These are phyloP conservation scores for Pogonophryne albipinna DNA, from an alignment of 2,797 vertebrate species.

Conservation along the genomic window DNA sequence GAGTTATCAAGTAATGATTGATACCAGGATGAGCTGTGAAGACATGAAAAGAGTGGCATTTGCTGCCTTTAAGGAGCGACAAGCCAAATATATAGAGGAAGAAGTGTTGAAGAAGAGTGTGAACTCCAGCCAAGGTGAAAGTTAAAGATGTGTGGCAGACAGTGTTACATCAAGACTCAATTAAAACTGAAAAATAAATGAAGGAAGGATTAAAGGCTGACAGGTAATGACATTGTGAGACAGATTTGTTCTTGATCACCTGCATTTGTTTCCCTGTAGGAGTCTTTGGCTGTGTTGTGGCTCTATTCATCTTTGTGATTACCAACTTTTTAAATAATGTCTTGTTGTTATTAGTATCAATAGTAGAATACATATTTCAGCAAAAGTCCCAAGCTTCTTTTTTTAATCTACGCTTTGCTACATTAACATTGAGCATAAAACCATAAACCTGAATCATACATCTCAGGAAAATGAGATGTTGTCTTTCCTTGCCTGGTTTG, in stretches of 20 bases:
- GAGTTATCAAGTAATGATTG: conserved; percentile 33
- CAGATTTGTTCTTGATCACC: background rate
- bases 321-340: conserved; percentile 23
- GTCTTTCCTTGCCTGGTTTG: background rate
- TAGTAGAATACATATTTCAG: background rate
- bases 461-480: background rate
- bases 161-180: conserved; percentile 29
- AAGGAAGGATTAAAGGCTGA: conserved; percentile 16
- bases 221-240: conserved; percentile 10
- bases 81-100: conserved; percentile 3
- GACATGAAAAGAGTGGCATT: conserved; percentile 10
- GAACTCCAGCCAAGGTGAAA: conserved; percentile 51
- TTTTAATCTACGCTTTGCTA: background rate
- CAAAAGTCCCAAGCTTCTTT: background rate
- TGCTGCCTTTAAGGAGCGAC: conserved; percentile 14
- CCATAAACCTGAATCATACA: background rate
- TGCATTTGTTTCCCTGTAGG: conserved; percentile 3
- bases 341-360: conserved; percentile 18
- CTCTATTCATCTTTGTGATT: conserved; percentile 31
- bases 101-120: conserved; percentile 3
- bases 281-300: conserved; percentile 13
- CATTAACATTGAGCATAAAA: conserved; percentile 1
- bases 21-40: conserved; percentile 30
- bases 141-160: conserved; percentile 33
- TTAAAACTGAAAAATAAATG: conserved; percentile 35